Percentiles rank a stretch among this genome's conserved stretches.
Conservation (phyloP, 2,888 invertebrate species). For the Lasius platythorax region DNA sequence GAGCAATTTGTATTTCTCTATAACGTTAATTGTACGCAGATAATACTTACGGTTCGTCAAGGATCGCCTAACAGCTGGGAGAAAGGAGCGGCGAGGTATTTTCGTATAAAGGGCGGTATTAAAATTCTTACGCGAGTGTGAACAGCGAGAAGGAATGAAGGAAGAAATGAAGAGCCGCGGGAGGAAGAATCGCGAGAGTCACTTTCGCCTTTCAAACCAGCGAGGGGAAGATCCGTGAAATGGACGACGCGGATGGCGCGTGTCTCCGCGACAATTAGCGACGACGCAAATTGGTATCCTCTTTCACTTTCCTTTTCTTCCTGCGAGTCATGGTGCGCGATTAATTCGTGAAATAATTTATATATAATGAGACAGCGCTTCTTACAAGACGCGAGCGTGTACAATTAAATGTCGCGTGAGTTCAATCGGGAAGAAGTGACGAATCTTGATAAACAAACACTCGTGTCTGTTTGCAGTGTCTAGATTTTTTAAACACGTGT, state of each 20-base stretch:
- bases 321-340: conserved; percentile 16
- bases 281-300: conserved; percentile 40
- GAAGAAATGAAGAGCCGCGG: neutral
- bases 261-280: conserved; percentile 41
- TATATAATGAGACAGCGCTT: neutral
- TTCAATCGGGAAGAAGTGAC: neutral
- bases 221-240: neutral
- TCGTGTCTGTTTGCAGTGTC: neutral
- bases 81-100: conserved; percentile 31
- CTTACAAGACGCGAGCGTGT: neutral
- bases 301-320: conserved; percentile 30
- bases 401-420: neutral
- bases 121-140: conserved; percentile 20
- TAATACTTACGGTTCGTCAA: conserved; percentile 27
- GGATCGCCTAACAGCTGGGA: neutral
- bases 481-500: neutral
- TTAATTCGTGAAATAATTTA: conserved; percentile 21
- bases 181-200: conserved; percentile 27
- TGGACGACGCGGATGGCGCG: neutral
- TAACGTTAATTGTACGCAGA: conserved; percentile 37
- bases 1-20: conserved; percentile 37
- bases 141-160: neutral
- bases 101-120: conserved; percentile 14
- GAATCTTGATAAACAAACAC: neutral
- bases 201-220: conserved; percentile 60